Base-by-base conservation (phyloP, 2,888 invertebrate species). In the Ferdinandea cuprea region DNA sequence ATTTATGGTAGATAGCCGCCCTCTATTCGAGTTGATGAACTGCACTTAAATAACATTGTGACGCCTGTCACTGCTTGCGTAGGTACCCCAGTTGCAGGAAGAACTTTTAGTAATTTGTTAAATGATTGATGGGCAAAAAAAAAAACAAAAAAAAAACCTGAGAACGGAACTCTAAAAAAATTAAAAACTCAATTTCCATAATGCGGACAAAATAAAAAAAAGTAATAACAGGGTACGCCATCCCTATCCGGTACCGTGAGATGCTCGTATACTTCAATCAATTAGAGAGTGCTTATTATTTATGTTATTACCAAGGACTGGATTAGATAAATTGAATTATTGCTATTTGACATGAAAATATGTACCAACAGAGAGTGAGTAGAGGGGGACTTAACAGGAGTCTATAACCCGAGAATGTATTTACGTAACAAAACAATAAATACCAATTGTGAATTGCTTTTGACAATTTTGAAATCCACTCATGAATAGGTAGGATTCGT, bases 31-130 rank as follows among this genome's bases (percentile, higher is more conserved):
- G 58, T 61, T 79, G 79, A 84, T 74, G 65, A 63, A 81, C 81
- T 74, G 81, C 81, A 71, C 79, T 84, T 84, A 84, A 84, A 79
- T 84, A 74, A 84, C 59, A 79, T 54, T 84, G 25, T 73, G 84
- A 84, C 72, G 78, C 68, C 66, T 83, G 78, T 83, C 78, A 73
- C 48, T 78, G 83, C 48, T 48, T 72, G 72, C 78, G 72, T 74
- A 42, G n/a, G n/a, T n/a, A n/a, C n/a, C 40, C 58, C 15, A 40
- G 58, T 42, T 19, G 35, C n/a, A 19, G 35, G n/a, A 54, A n/a
- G 37, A 65, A 50, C 50, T 65, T 77, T 77, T 28, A 56, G 61
- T 78, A 78, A 71, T 78, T 78, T 78, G 42, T 48, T 65, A 25
- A 17, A 71, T 71, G 77, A 78, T 78, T 78, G 77, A 78, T 78